Base-by-base conservation (phyloP, 2,113 vertebrate genomes). In the Verasper variegatus region DNA sequence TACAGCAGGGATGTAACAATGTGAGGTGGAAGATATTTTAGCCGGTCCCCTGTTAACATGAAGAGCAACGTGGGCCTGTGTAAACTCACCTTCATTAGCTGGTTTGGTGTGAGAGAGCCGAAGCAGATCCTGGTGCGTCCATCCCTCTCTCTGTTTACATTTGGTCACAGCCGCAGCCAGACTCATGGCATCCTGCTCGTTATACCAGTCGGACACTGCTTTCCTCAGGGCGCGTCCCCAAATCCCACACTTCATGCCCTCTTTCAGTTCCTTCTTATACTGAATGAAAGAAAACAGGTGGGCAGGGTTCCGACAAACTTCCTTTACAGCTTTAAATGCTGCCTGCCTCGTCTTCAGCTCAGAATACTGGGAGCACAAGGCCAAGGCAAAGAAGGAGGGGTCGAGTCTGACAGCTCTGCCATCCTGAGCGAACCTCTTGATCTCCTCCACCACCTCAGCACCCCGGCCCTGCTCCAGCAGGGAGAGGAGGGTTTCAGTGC, bases 81-180 rank as follows among this genome's bases (percentile, higher is more conserved):
- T 42, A 54, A 52, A 68, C 79, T 95, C 92, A 99, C 97, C 95
- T 93, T 98, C 96, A 90, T 85, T 95, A 74, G 95, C 94, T 84
- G 98, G 97, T 91, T 97, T 99, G 85, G 96, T 95, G 88, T 99
- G 98, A 6, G 96, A 96, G 76, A 99, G 94, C 61, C 97, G 93
- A 76, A 99, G 93, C 12, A 99, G 94, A 91, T 99, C 97, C 93
- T 97, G 96, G 92, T 99, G 97, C 58, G 96, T 96, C 98, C 98
- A 99, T 73, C 98, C 98, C 60, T 94, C 96, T 88, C 95, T 96
- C 77, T 97, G 96, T 76, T 97, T 99, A 84, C 96, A 98, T 81
- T 94, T 96, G 81, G 97, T 98, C 83, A 99, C 95, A 0, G 95
- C 95, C 65, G 92, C 91, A 35, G 97, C 97, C 64, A 98, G 91